Evolutionary conservation across 2,113 vertebrate genomes (phyloP), one percentile per base, ranked within the genome.

Genomic region (Xiphorhynchus elegans): DNA sequence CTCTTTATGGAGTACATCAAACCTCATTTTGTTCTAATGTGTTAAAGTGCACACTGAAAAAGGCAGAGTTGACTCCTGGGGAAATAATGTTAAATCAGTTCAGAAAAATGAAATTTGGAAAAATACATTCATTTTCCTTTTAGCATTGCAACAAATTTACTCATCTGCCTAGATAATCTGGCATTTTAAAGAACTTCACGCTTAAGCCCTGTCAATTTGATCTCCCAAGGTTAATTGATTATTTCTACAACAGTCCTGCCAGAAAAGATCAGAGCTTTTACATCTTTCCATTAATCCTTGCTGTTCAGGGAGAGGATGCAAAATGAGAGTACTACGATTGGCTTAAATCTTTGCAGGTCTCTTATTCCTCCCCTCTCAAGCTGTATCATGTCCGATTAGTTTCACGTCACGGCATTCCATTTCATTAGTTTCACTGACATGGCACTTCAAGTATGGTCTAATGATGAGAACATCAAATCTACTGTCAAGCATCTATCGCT

Each of bases 161-260:
- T 96, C 95, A 95, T 97, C 96, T 92, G 94, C 96, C 94, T 89
- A 84, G 97, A 97, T 97, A 97, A 97, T 95, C 97, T 98, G 97
- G 92, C 90, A 72, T 97, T 97, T 97, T 93, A 97, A 98, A 97
- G 97, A 98, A 97, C 97, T 97, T 97, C 94, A 97, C 73, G 75
- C 97, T 97, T 97, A 97, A 97, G 83, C 83, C 95, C 94, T 84
- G 96, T 96, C 97, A 97, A 84, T 98, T 97, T 97, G 96, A 97
- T 98, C 97, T 97, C 97, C 97, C 96, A 94, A 97, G 97, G 98
- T 98, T 98, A 98, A 98, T 97, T 98, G 98, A 98, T 98, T 98
- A 97, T 98, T 98, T 98, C 98, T 98, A 97, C 97, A 97, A 97
- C 94, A 91, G 92, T 96, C 97, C 95, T 97, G 94, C 97, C 96